Percentiles rank a stretch among this genome's conserved stretches.
Conservation (phyloP, 2,113 vertebrate species). For the Thamnaconus septentrionalis region DNA sequence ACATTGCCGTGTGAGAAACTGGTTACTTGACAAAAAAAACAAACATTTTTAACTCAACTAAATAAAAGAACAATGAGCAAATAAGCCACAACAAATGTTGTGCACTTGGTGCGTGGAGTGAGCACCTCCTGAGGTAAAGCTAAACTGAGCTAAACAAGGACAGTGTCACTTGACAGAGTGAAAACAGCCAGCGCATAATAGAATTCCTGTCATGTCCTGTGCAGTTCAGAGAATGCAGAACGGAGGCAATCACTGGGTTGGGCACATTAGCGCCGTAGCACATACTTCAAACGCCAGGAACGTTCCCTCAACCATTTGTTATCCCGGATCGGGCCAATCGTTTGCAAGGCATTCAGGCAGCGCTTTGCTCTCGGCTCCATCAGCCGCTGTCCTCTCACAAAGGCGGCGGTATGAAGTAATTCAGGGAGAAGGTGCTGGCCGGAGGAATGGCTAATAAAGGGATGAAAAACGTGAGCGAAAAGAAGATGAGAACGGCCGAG, state of each 20-base stretch:
- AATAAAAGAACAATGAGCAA: constrained; percentile 11
- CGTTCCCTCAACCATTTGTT: constrained; percentile 39
- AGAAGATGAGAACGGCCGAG: background rate
- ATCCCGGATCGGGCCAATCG: constrained; percentile 30
- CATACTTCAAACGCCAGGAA: constrained; percentile 54
- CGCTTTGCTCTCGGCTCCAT: constrained; percentile 39
- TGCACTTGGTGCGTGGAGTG: constrained; percentile 16
- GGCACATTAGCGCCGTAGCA: constrained; percentile 14
- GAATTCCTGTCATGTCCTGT: constrained; percentile 26
- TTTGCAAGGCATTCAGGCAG: constrained; percentile 44
- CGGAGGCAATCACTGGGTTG: constrained; percentile 49
- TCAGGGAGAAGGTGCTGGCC: constrained; percentile 24
- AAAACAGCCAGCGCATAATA: constrained; percentile 30
- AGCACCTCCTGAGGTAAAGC: too few species aligned
- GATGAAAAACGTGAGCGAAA: constrained; percentile 15
- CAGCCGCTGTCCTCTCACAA: constrained; percentile 24
- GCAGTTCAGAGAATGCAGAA: constrained; percentile 45
- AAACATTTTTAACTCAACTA: background rate
- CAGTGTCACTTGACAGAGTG: constrained; percentile 2
- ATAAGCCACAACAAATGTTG: constrained; percentile 15
- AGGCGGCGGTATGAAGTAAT: constrained; percentile 32
- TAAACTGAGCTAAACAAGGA: constrained; percentile 13
- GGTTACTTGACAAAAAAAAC: too few species aligned
- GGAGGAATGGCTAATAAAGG: constrained; percentile 20
- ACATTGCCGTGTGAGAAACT: too few species aligned